phyloP scores from a whole-genome alignment of 2,888 invertebrate genomes.

The Allygus modestus region DNA sequence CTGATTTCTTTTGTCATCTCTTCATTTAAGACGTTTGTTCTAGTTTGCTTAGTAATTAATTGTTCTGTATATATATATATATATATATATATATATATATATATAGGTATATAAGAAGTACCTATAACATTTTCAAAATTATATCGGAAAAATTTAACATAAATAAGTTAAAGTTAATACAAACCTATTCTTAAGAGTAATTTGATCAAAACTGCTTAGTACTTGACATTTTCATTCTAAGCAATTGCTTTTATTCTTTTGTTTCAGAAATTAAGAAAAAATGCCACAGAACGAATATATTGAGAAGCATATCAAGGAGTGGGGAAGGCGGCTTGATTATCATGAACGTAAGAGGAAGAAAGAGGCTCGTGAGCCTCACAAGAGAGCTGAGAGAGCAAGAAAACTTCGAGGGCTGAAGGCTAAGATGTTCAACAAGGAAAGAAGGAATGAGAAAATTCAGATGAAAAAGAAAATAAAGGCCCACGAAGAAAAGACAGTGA shows the following conservation, averaged over 20 bases:
- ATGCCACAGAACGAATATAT: conserved; percentile 99
- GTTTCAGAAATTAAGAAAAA: conserved; percentile 70
- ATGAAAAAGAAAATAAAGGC: conserved; percentile 99
- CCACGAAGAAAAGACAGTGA: conserved; percentile 95
- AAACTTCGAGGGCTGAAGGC: conserved; percentile 97
- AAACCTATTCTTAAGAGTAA: conserved; percentile 8
- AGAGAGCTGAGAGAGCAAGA: conserved; percentile 92
- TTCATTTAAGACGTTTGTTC: no score
- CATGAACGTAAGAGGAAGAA: conserved; percentile 97
- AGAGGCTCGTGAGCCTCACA: conserved; percentile 96
- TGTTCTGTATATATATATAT: no score
- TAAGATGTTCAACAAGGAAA: conserved; percentile 97
- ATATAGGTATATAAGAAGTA: no score
- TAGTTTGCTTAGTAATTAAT: no score
- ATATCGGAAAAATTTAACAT: no score
- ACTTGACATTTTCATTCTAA: not conserved
- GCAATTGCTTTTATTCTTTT: conserved; percentile 15
- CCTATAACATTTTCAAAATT: no score
- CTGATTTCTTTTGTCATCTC: no score
- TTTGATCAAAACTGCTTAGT: conserved; percentile 62
- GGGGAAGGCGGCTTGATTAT: conserved; percentile 98
- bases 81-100: no score
- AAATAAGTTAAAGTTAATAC: no score
- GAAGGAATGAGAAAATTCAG: conserved; percentile 98
- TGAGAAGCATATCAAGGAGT: conserved; percentile 97